Percentiles rank a stretch among this genome's conserved stretches.
These are phyloP conservation scores for Nannobrachium achirus DNA, from an alignment of 2,113 vertebrate genomes.

Conservation along the genomic window DNA sequence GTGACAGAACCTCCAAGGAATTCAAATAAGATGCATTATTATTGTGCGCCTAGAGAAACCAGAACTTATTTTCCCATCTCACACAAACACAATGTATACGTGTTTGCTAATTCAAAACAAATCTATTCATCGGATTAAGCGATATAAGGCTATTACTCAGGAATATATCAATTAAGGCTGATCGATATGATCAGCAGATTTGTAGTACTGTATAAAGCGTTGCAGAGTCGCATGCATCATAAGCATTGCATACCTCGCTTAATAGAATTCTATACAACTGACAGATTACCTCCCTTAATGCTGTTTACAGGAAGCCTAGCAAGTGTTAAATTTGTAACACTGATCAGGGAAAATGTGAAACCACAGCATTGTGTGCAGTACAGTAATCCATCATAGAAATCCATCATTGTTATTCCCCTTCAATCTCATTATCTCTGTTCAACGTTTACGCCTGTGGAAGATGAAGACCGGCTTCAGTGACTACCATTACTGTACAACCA, in stretches of 20 bases:
- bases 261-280: conserved; percentile 52
- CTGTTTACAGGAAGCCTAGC: conserved; percentile 68
- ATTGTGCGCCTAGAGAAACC: neutral
- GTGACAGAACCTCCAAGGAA: neutral
- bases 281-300: conserved; percentile 53
- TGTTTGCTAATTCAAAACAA: no score
- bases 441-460: conserved; percentile 44
- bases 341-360: conserved; percentile 71
- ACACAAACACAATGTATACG: no score
- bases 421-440: conserved; percentile 76
- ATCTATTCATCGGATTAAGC: no score
- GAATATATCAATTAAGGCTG: conserved; percentile 3
- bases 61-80: neutral
- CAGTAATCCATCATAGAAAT: conserved; percentile 69
- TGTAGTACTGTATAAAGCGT: conserved; percentile 8
- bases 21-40: neutral
- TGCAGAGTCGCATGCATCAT: conserved; percentile 32
- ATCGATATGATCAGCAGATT: conserved; percentile 31
- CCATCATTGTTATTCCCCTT: conserved; percentile 63
- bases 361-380: conserved; percentile 55
- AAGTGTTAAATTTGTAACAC: conserved; percentile 74
- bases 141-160: no score
- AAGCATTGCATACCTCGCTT: conserved; percentile 30
- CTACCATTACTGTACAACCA: conserved; percentile 30
- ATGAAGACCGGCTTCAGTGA: conserved; percentile 46